phyloP scores from a whole-genome alignment of 2,113 vertebrate species.

The Alexandromys fortis region DNA sequence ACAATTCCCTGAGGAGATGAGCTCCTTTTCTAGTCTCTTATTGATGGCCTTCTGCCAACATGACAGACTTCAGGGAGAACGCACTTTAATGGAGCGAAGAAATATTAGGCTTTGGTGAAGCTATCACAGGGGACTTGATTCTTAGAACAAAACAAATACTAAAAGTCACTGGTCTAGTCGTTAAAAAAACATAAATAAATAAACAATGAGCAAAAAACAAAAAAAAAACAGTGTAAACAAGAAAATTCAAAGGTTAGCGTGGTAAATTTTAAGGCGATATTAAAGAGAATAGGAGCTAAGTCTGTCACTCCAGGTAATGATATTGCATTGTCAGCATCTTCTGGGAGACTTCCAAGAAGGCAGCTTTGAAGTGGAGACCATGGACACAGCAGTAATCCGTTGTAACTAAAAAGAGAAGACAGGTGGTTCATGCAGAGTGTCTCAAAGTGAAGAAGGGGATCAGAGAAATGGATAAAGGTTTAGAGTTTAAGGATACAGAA shows the following conservation, averaged over 20 bases:
- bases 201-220: background rate
- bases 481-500: background rate
- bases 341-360: background rate
- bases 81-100: background rate
- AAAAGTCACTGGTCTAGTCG: too few relatives aligned
- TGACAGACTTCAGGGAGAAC: background rate
- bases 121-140: background rate
- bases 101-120: background rate
- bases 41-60: background rate
- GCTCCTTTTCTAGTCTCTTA: background rate
- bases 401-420: background rate
- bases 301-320: background rate
- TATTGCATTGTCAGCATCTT: background rate
- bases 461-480: background rate
- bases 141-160: background rate
- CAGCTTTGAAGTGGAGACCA: background rate
- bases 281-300: background rate
- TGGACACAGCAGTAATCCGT: background rate
- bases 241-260: background rate
- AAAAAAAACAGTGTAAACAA: background rate
- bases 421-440: background rate
- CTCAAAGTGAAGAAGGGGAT: background rate
- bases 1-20: background rate
- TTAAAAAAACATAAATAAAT: too few relatives aligned
- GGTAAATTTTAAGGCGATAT: background rate